Evolutionary conservation across 2,113 vertebrate species (phyloP).

Genomic region (Leptodactylus fuscus): DNA sequence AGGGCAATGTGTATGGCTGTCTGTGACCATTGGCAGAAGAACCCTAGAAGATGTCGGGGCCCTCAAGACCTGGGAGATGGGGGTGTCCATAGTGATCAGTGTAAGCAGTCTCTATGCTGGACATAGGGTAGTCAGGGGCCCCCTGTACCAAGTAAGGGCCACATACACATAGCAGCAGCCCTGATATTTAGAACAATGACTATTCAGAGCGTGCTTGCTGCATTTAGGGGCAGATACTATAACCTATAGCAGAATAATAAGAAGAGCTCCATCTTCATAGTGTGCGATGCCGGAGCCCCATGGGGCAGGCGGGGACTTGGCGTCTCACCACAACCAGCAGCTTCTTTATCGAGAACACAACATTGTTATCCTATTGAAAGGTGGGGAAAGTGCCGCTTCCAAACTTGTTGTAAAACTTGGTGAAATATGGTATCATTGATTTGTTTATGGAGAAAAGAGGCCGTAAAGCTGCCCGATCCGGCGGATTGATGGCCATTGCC

Average conservation of each 20-base stretch:
- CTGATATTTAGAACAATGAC: too few relatives aligned
- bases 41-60: too few relatives aligned
- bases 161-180: too few relatives aligned
- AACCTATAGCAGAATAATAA: too few relatives aligned
- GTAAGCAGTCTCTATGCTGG: neutral
- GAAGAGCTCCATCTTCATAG: too few relatives aligned
- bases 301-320: neutral
- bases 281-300: neutral
- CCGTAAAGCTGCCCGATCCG: conserved; percentile 56
- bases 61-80: too few relatives aligned
- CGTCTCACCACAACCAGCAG: neutral
- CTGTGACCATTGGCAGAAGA: neutral
- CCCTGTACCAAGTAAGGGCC: too few relatives aligned
- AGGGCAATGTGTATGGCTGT: neutral
- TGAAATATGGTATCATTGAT: conserved; percentile 63
- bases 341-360: neutral
- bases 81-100: neutral
- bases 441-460: conserved; percentile 60
- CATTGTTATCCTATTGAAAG: conserved; percentile 38
- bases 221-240: too few relatives aligned
- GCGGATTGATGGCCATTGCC: conserved; percentile 62
- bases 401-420: conserved; percentile 52
- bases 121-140: too few relatives aligned
- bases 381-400: conserved; percentile 46
- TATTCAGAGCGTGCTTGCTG: too few relatives aligned